Evolutionary conservation across 2,113 vertebrate genomes (phyloP).

Genomic region (Rhombomys opimus): DNA sequence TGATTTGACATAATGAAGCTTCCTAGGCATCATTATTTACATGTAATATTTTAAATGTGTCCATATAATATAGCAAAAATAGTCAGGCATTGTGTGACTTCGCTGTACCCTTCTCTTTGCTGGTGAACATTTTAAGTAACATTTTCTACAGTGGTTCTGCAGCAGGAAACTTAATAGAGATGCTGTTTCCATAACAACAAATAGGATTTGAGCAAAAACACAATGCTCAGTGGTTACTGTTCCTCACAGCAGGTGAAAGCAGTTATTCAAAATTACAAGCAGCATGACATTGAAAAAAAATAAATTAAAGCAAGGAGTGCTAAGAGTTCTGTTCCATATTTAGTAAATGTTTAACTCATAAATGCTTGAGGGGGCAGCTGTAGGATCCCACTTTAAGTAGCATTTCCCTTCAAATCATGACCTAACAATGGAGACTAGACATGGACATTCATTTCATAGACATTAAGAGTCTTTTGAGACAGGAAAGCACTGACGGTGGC

Average conservation of each 20-base stretch:
- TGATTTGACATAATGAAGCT: constrained; percentile 65
- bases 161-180: constrained; percentile 85
- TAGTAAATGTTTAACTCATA: constrained; percentile 85
- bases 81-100: constrained; percentile 76
- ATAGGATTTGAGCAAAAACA: constrained; percentile 87
- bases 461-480: constrained; percentile 14
- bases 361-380: constrained; percentile 77
- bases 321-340: constrained; percentile 83
- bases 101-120: constrained; percentile 71
- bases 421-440: constrained; percentile 47
- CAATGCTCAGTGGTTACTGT: constrained; percentile 84
- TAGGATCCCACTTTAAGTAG: constrained; percentile 51
- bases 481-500: neutral
- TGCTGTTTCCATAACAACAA: constrained; percentile 91
- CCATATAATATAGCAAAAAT: constrained; percentile 56
- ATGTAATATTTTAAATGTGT: constrained; percentile 74
- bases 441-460: constrained; percentile 56
- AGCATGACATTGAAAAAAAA: constrained; percentile 84
- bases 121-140: constrained; percentile 82
- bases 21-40: constrained; percentile 4
- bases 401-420: constrained; percentile 63
- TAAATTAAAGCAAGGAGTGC: constrained; percentile 83
- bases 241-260: constrained; percentile 85
- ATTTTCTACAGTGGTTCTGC: constrained; percentile 80
- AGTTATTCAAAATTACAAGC: constrained; percentile 88